Conservation (phyloP, 2,113 vertebrate species). For the Pandion haliaetus region DNA sequence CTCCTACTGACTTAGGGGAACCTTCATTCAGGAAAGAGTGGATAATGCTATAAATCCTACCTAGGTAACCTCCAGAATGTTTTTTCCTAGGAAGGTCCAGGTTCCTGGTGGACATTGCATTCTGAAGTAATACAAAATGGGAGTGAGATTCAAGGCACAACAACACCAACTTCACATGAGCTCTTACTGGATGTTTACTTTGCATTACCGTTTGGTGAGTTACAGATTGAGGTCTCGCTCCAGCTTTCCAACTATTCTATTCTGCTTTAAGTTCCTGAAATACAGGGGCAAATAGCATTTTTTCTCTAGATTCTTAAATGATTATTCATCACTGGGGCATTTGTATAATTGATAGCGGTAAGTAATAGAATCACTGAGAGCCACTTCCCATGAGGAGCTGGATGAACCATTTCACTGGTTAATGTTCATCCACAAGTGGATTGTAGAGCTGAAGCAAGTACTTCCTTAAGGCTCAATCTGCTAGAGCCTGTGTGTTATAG, state of each 20-base stretch:
- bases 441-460: background rate
- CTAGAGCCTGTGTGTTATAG: background rate
- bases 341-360: background rate
- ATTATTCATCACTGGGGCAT: background rate
- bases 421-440: background rate
- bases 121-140: slow-evolving; percentile 57
- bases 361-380: background rate
- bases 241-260: background rate
- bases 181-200: slow-evolving; percentile 68
- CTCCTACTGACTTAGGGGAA: background rate
- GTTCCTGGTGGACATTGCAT: slow-evolving; percentile 66
- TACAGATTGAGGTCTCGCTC: background rate
- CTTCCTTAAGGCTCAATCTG: background rate
- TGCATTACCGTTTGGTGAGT: slow-evolving; percentile 64
- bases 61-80: background rate
- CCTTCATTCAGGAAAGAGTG: background rate
- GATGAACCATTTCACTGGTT: background rate
- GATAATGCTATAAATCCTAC: background rate
- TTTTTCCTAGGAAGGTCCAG: slow-evolving; percentile 64
- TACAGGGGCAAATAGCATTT: background rate
- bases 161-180: slow-evolving; percentile 56
- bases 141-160: slow-evolving; percentile 60
- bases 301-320: background rate
- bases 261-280: background rate
- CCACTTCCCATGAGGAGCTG: background rate